Percentiles rank a stretch among this genome's conserved stretches.
phyloP scores from a whole-genome alignment of 2,888 invertebrate species.

The Polia nebulosa region DNA sequence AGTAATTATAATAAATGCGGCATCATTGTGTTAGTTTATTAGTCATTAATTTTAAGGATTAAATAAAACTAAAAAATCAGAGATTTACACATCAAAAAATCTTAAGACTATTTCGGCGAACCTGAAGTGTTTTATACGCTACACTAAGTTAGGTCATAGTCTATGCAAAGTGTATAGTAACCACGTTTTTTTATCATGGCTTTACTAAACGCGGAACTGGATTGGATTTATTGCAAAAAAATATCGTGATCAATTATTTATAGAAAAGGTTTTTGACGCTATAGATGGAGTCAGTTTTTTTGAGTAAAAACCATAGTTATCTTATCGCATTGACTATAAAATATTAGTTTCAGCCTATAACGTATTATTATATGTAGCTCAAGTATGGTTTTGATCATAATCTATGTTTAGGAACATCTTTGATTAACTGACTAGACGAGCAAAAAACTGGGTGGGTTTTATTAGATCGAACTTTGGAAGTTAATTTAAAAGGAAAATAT shows the following conservation, averaged over 20 bases:
- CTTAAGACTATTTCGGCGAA: background rate
- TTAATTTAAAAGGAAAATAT: slow-evolving; percentile 19
- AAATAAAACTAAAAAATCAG: background rate
- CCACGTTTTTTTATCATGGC: slow-evolving; percentile 59
- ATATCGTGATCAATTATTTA: slow-evolving; percentile 79
- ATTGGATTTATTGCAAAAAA: slow-evolving; percentile 71
- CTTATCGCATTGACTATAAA: slow-evolving; percentile 56
- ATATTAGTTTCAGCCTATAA: slow-evolving; percentile 55
- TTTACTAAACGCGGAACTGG: slow-evolving; percentile 75
- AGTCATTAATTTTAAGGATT: slow-evolving; percentile 17
- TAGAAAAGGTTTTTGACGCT: slow-evolving; percentile 68
- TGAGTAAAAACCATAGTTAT: slow-evolving; percentile 59
- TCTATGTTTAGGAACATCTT: slow-evolving; percentile 44
- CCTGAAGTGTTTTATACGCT: slow-evolving; percentile 16
- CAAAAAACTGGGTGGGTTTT: slow-evolving; percentile 26
- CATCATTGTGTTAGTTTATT: background rate
- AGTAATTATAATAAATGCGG: background rate
- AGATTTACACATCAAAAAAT: background rate
- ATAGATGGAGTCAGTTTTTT: slow-evolving; percentile 60
- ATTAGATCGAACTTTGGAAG: slow-evolving; percentile 3
- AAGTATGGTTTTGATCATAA: slow-evolving; percentile 51
- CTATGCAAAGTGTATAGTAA: slow-evolving; percentile 50
- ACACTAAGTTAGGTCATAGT: slow-evolving; percentile 40
- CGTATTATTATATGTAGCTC: slow-evolving; percentile 55
- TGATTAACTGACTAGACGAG: slow-evolving; percentile 32